Base-by-base conservation (phyloP, 64 coral and sea anemone genomes). In the Porites australiensis region DNA sequence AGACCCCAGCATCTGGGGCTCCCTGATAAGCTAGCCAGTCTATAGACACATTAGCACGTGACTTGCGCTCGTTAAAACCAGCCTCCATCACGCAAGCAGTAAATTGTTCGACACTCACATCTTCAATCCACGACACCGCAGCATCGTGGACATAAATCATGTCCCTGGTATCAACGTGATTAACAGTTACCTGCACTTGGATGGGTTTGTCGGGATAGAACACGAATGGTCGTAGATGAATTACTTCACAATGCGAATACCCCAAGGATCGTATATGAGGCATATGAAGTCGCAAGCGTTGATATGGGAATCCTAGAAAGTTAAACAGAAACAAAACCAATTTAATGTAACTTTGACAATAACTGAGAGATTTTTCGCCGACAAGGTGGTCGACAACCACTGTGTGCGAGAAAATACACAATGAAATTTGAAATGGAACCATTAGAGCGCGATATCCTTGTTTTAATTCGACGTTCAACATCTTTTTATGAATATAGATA, bases 151-250 rank as follows among this genome's bases (percentile, higher is more conserved):
- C 83, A 10, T 70, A 78, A 18, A 27, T 12, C 13, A 18, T 51
- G 60, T 86, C 80, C 16, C 65, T 87, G 7, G 77, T 83, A n/a
- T 82, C 83, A 20, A 85, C 46, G 44, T 87, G 90, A 61, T 84
- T 93, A 44, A 93, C 90, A 22, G 79, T 93, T 20, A 86, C 13
- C 54, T 93, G 82, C n/a, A 93, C 82, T 58, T 93, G 90, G 2
- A 93, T 83, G 44, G 46, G 80, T 78, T 93, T 93, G 72, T 93
- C 90, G 1, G 90, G 90, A 66, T 93, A 93, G 21, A 93, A 93
- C 3, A 83, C 81, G 47, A 77, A 87, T 18, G 90, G 73, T 62
- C n/a, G 72, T 47, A 93, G 87, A 37, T 43, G 44, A 7, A 93
- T 27, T 4, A 11, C 51, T 45, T 93, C 65, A 72, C 90, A 93